Percentiles rank a stretch among this genome's conserved stretches.
Conservation (phyloP, 2,888 invertebrate genomes). For the Dorcus hopei region DNA sequence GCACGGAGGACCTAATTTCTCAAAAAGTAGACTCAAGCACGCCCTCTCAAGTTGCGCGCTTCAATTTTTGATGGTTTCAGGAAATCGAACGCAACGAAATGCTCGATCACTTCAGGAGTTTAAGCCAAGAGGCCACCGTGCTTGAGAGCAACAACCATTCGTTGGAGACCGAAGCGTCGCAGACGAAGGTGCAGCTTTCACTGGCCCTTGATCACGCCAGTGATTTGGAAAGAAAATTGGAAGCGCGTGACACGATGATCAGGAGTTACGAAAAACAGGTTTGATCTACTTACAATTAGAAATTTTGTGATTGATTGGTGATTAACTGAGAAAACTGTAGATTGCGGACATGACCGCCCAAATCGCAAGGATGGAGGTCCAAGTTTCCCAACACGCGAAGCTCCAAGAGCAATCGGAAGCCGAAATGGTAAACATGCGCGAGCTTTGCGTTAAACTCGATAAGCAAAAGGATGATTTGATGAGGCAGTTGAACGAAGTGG, state of each 20-base stretch:
- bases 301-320: background rate
- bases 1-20: constrained; percentile 72
- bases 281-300: constrained; percentile 4
- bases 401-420: constrained; percentile 59
- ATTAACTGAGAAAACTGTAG: constrained; percentile 34
- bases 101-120: constrained; percentile 74
- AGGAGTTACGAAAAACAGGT: constrained; percentile 59
- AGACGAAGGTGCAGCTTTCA: constrained; percentile 58
- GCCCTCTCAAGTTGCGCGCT: background rate
- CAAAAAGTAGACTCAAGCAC: constrained; percentile 53
- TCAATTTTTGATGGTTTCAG: constrained; percentile 43
- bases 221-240: constrained; percentile 63
- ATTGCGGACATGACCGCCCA: constrained; percentile 47
- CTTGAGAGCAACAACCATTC: constrained; percentile 78
- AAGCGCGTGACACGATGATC: constrained; percentile 54
- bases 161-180: constrained; percentile 72
- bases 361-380: constrained; percentile 63
- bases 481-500: constrained; percentile 54
- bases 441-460: constrained; percentile 62
- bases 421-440: constrained; percentile 59
- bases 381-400: constrained; percentile 59
- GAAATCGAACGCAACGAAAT: constrained; percentile 78
- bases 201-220: constrained; percentile 59
- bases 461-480: constrained; percentile 63
- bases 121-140: constrained; percentile 73